These are phyloP conservation scores for Glaucomys volans DNA, from an alignment of 2,113 vertebrate genomes.

Conservation along the genomic window DNA sequence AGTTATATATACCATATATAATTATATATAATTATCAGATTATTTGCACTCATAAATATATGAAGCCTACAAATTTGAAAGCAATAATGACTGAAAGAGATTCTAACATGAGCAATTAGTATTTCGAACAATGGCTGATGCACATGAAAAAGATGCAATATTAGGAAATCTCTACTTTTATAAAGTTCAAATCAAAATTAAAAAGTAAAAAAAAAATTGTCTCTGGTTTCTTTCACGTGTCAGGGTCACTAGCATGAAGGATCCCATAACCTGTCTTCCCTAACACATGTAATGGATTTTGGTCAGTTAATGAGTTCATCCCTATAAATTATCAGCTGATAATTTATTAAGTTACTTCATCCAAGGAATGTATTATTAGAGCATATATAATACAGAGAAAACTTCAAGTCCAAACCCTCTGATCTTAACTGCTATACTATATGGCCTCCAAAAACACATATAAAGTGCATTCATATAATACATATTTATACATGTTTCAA, in stretches of 20 bases:
- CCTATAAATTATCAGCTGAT: not conserved
- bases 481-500: not conserved
- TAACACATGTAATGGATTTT: not conserved
- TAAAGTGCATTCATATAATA: not conserved
- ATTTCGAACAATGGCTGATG: not conserved
- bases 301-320: not conserved
- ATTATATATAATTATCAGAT: not conserved
- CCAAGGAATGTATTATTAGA: not conserved
- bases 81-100: not conserved
- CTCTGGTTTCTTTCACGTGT: not conserved
- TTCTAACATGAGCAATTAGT: not conserved
- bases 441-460: not conserved
- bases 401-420: not conserved
- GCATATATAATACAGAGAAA: not conserved
- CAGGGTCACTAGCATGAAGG: not conserved
- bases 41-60: not conserved
- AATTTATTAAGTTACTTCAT: not conserved
- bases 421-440: not conserved
- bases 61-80: not conserved
- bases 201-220: not conserved
- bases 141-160: not conserved
- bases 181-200: not conserved
- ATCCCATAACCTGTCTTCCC: rapidly evolving
- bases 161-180: not conserved
- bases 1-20: not conserved